phyloP scores from a whole-genome alignment of 2,113 vertebrate species.

The Cettia cetti region DNA sequence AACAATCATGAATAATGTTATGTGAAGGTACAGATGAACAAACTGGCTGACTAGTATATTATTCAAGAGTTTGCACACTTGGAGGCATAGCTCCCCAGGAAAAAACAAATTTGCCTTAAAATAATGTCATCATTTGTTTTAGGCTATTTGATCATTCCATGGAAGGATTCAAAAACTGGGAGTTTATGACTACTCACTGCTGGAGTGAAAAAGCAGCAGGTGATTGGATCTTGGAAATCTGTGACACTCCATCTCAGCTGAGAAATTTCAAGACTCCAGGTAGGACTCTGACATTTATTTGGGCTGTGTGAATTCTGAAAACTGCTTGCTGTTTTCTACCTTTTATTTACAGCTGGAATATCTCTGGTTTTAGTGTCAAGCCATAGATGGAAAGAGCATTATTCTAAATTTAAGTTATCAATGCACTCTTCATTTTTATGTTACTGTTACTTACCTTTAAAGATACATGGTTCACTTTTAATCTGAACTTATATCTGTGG shows the following conservation, averaged over 20 bases:
- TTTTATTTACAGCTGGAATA: background rate
- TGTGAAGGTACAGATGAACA: background rate
- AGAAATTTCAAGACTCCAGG: slow-evolving; percentile 98
- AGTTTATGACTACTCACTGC: slow-evolving; percentile 99
- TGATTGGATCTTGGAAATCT: slow-evolving; percentile 97
- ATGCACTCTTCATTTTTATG: background rate
- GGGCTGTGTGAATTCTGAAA: background rate
- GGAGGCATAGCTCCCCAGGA: background rate
- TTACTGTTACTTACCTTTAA: background rate
- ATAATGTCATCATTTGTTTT: slow-evolving; percentile 40
- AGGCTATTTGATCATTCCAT: slow-evolving; percentile 99
- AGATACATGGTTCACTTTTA: background rate
- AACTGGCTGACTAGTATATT: background rate
- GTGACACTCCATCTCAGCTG: slow-evolving; percentile 94
- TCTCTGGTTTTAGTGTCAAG: background rate
- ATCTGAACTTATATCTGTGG: background rate
- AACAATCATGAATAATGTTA: background rate
- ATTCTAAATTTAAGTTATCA: background rate
- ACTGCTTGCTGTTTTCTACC: background rate
- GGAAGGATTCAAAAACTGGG: slow-evolving; percentile 99
- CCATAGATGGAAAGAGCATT: background rate
- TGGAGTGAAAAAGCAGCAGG: slow-evolving; percentile 97
- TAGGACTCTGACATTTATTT: slow-evolving; percentile 44
- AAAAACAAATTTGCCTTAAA: background rate
- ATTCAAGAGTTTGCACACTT: background rate